Evolutionary conservation across 2,888 invertebrate genomes (phyloP).

Genomic region (Diadegma fenestrale): DNA sequence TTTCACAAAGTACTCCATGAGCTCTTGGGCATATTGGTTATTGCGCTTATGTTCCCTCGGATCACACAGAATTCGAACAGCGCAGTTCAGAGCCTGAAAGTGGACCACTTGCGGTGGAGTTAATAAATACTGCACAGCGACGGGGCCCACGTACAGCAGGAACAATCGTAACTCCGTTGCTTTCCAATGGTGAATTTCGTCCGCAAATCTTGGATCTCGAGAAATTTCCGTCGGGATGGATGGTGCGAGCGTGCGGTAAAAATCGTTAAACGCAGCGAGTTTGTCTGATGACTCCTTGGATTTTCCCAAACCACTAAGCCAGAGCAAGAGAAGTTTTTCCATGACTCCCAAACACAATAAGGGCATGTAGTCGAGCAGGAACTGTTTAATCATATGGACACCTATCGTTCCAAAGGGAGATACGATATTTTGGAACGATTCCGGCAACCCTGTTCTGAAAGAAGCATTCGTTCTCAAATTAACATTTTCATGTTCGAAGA

Average conservation of each 20-base stretch:
- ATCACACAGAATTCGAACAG: conserved; percentile 35
- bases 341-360: conserved; percentile 42
- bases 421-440: conserved; percentile 3
- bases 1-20: conserved; percentile 23
- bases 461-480: conserved; percentile 38
- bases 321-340: conserved; percentile 47
- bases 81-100: conserved; percentile 35
- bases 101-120: conserved; percentile 16
- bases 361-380: conserved; percentile 62
- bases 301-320: conserved; percentile 22
- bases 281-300: conserved; percentile 16
- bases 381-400: conserved; percentile 47
- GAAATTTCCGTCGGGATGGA: conserved; percentile 36
- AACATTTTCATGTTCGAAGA: conserved; percentile 50
- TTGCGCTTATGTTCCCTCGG: conserved; percentile 32
- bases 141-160: conserved; percentile 29
- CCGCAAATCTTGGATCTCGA: conserved; percentile 18
- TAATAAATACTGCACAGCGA: background rate
- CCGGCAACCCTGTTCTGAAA: conserved; percentile 33
- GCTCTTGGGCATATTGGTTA: conserved; percentile 34
- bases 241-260: background rate
- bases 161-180: conserved; percentile 40
- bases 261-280: conserved; percentile 5
- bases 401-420: conserved; percentile 48
- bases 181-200: conserved; percentile 31